These are phyloP conservation scores for Alca torda DNA, from an alignment of 2,797 vertebrate species.

Conservation along the genomic window DNA sequence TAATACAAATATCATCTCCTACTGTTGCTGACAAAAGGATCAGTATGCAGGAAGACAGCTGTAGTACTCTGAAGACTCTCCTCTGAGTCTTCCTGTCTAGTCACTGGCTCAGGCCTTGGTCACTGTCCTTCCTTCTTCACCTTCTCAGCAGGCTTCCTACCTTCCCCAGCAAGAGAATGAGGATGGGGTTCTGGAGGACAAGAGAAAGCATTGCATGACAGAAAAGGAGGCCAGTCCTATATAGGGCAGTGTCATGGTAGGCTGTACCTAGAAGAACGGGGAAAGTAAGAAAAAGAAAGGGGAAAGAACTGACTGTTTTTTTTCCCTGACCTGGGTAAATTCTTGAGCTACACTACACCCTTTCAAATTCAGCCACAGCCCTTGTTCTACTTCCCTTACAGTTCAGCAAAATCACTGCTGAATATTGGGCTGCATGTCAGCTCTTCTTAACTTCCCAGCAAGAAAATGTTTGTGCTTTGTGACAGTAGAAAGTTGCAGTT, in stretches of 20 bases:
- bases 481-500: not conserved
- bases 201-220: not conserved
- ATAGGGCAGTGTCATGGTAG: not conserved
- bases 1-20: not conserved
- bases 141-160: not conserved
- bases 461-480: not conserved
- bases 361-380: not conserved
- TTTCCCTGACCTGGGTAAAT: not conserved
- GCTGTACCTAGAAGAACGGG: no score
- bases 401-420: not conserved
- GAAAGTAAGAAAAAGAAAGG: not conserved
- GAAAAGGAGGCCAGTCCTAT: not conserved
- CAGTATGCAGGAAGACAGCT: not conserved
- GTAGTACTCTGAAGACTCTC: not conserved
- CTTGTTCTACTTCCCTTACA: not conserved
- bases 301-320: no score
- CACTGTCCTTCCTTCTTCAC: not conserved
- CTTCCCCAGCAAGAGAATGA: not conserved
- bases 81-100: not conserved
- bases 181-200: accelerated
- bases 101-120: not conserved
- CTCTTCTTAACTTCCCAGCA: not conserved
- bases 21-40: not conserved
- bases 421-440: not conserved
- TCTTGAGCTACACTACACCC: not conserved